These are phyloP conservation scores for Hydrocynus forskahlii DNA, from an alignment of 2,797 vertebrate species.

Conservation along the genomic window DNA sequence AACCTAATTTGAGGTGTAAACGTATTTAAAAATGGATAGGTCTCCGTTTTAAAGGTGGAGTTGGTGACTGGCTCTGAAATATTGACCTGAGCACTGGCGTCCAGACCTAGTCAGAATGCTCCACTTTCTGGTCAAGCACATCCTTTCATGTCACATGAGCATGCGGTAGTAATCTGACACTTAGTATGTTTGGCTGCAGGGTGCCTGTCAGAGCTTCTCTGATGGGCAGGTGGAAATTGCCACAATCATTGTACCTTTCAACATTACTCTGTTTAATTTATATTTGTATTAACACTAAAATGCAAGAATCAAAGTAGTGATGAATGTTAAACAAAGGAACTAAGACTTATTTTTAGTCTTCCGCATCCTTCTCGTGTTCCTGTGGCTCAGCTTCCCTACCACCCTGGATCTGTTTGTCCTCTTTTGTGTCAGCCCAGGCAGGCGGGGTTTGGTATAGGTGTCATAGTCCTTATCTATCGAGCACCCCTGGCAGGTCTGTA, in stretches of 20 bases:
- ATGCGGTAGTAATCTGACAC: conserved; percentile 35
- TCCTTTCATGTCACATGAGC: conserved; percentile 48
- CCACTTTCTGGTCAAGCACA: conserved; percentile 38
- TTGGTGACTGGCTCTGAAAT: not conserved
- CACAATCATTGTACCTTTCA: not conserved
- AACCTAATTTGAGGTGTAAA: no score
- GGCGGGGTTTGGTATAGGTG: not conserved
- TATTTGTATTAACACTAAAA: not conserved
- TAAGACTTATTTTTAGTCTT: not conserved
- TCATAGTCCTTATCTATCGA: not conserved
- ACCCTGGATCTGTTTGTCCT: not conserved
- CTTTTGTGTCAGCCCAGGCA: not conserved
- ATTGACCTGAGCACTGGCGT: not conserved
- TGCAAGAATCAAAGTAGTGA: not conserved
- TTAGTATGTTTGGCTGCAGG: no score
- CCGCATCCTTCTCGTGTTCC: not conserved
- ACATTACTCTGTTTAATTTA: not conserved
- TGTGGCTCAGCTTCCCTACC: not conserved
- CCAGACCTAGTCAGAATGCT: conserved; percentile 12
- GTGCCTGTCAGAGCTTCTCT: not conserved
- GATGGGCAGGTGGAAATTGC: not conserved
- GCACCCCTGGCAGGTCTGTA: no score
- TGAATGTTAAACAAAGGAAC: not conserved
- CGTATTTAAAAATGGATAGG: no score
- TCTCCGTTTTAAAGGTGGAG: not conserved